Evolutionary conservation across 2,113 vertebrate genomes (phyloP).

Genomic region (Aegithalos caudatus): DNA sequence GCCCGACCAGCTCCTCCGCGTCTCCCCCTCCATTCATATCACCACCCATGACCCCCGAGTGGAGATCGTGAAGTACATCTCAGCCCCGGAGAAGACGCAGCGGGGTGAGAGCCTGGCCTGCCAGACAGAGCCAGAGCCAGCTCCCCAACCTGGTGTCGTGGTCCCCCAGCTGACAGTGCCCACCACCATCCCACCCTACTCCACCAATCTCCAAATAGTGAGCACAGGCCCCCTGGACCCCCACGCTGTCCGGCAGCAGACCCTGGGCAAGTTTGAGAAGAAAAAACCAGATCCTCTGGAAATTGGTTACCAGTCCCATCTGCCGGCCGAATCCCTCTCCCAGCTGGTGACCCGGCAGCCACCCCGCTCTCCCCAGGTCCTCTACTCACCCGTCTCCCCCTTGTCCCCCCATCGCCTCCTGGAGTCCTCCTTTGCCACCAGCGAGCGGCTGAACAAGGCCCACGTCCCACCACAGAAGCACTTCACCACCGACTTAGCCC

Average conservation of each 20-base stretch:
- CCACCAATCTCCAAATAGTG: conserved; percentile 89
- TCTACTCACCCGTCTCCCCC: conserved; percentile 96
- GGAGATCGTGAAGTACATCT: conserved; percentile 93
- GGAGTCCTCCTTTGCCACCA: conserved; percentile 91
- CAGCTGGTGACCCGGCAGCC: conserved; percentile 88
- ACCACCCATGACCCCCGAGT: conserved; percentile 91
- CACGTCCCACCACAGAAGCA: conserved; percentile 97
- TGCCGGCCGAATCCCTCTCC: conserved; percentile 84
- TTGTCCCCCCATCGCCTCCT: conserved; percentile 94
- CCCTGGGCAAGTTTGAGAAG: conserved; percentile 87
- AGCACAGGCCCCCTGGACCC: conserved; percentile 81
- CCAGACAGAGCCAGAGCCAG: conserved; percentile 91
- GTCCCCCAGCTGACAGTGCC: conserved; percentile 88
- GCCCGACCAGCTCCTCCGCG: conserved; percentile 84
- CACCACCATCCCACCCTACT: conserved; percentile 90
- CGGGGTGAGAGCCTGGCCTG: conserved; percentile 95
- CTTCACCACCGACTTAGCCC: conserved; percentile 84
- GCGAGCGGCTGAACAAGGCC: conserved; percentile 95
- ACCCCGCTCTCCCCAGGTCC: conserved; percentile 95
- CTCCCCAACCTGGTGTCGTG: conserved; percentile 82
- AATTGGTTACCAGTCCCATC: conserved; percentile 91
- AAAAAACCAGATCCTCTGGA: conserved; percentile 96
- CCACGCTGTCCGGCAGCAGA: conserved; percentile 75
- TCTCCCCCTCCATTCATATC: conserved; percentile 96
- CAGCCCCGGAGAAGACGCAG: conserved; percentile 91